Evolutionary conservation across 2,113 vertebrate genomes (phyloP).

Genomic region (Tyrannus savana): DNA sequence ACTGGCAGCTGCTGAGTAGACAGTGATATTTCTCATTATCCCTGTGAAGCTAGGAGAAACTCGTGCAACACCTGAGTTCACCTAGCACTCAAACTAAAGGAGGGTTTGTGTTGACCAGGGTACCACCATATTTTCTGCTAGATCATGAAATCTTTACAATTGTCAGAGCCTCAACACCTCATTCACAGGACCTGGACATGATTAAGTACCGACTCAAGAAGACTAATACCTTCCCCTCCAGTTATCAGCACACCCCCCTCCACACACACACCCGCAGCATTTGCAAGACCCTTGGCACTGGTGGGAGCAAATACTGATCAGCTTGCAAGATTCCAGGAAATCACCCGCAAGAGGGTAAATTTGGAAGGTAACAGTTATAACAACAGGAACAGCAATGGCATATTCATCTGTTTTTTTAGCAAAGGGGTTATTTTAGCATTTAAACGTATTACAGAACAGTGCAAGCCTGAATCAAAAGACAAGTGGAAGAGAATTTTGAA

Average conservation of each 20-base stretch:
- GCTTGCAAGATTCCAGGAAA: background rate
- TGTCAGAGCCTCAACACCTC: conserved; percentile 18
- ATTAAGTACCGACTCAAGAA: background rate
- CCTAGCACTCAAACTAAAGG: background rate
- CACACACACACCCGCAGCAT: background rate
- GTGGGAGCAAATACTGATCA: background rate
- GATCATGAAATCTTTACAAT: conserved; percentile 31
- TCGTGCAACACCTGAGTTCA: background rate
- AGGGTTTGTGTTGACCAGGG: background rate
- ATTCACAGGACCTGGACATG: background rate
- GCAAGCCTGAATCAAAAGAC: background rate
- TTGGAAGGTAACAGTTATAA: background rate
- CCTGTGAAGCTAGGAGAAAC: background rate
- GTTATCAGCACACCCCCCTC: background rate
- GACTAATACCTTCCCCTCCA: background rate
- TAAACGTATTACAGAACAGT: background rate
- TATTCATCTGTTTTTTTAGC: background rate
- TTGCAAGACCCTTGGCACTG: background rate
- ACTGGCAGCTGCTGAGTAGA: background rate
- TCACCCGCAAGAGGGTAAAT: accelerated
- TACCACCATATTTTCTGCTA: background rate
- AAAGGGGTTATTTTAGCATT: background rate
- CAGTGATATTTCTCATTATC: background rate
- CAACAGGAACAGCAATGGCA: background rate
- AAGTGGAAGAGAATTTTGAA: conserved; percentile 37